These are phyloP conservation scores for Ennomos quercinarius DNA, from an alignment of 2,888 invertebrate genomes.

Conservation along the genomic window DNA sequence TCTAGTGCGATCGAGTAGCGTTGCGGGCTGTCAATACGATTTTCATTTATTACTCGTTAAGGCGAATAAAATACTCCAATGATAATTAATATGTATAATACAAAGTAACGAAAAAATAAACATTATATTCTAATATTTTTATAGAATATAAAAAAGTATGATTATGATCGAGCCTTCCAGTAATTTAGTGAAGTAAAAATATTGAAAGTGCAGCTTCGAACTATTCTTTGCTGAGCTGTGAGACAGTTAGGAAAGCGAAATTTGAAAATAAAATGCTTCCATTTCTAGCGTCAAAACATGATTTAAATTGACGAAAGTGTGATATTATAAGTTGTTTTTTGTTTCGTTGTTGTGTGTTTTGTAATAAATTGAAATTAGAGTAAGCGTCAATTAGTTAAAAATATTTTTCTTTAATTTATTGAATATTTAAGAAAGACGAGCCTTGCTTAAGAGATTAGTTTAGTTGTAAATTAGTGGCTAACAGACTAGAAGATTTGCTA, in stretches of 20 bases:
- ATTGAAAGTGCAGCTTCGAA: constrained; percentile 72
- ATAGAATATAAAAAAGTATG: constrained; percentile 81
- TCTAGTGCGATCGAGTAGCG: constrained; percentile 39
- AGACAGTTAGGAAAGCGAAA: constrained; percentile 68
- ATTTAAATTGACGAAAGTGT: constrained; percentile 77
- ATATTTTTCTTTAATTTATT: constrained; percentile 76
- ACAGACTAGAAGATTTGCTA: constrained; percentile 59
- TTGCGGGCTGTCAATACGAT: constrained; percentile 51
- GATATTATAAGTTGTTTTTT: constrained; percentile 83
- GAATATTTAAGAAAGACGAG: constrained; percentile 83
- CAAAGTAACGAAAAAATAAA: constrained; percentile 66
- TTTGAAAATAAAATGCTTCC: constrained; percentile 69
- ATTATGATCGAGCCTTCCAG: constrained; percentile 84
- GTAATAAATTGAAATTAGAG: constrained; percentile 71
- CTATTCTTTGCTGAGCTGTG: constrained; percentile 76
- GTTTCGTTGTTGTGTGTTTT: constrained; percentile 84
- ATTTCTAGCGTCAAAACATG: constrained; percentile 66
- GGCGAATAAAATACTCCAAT: constrained; percentile 76
- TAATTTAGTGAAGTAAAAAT: constrained; percentile 79
- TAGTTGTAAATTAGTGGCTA: constrained; percentile 76
- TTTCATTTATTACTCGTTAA: constrained; percentile 60
- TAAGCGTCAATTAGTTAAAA: constrained; percentile 73
- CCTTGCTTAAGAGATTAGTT: constrained; percentile 82
- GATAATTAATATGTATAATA: constrained; percentile 67
- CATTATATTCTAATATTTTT: constrained; percentile 83